phyloP scores from a whole-genome alignment of 2,797 vertebrate genomes.

The Hephaestus fuliginosus region DNA sequence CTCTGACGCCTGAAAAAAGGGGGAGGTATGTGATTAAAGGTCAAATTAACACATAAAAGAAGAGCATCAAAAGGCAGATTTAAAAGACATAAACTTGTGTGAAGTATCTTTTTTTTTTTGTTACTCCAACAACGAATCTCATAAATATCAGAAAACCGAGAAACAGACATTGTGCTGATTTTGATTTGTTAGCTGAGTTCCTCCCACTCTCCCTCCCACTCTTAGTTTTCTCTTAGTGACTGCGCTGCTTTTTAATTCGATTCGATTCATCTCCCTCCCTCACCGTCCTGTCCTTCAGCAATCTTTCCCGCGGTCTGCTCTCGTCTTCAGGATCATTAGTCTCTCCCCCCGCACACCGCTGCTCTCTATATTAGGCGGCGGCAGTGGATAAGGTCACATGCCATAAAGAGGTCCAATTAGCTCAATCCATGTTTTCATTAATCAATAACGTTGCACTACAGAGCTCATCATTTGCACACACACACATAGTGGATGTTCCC shows the following conservation, averaged over 20 bases:
- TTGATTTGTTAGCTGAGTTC: not conserved
- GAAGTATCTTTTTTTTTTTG: not conserved
- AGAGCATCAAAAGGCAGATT: no score
- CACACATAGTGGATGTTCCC: not conserved
- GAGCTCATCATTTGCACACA: constrained; percentile 58
- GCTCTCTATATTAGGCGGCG: constrained; percentile 41
- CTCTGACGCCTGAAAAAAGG: constrained; percentile 89
- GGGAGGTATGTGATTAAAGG: constrained; percentile 6
- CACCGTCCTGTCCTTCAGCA: constrained; percentile 20
- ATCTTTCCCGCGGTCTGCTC: constrained; percentile 40
- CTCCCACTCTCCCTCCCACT: not conserved
- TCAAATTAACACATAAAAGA: constrained; percentile 2
- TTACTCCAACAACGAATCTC: not conserved
- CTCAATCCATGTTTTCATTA: constrained; percentile 71
- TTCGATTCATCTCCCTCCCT: constrained; percentile 15
- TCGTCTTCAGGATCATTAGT: constrained; percentile 51
- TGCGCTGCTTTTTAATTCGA: constrained; percentile 16
- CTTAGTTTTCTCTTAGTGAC: not conserved
- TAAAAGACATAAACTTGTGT: not conserved
- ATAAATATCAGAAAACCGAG: not conserved
- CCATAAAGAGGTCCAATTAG: constrained; percentile 79
- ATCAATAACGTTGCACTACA: constrained; percentile 73
- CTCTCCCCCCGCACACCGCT: constrained; percentile 26
- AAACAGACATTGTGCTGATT: not conserved
- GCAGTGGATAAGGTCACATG: constrained; percentile 69